Percentiles rank a stretch among this genome's conserved stretches.
These are phyloP conservation scores for Lethocerus indicus DNA, from an alignment of 1,140 invertebrate species.

Conservation along the genomic window DNA sequence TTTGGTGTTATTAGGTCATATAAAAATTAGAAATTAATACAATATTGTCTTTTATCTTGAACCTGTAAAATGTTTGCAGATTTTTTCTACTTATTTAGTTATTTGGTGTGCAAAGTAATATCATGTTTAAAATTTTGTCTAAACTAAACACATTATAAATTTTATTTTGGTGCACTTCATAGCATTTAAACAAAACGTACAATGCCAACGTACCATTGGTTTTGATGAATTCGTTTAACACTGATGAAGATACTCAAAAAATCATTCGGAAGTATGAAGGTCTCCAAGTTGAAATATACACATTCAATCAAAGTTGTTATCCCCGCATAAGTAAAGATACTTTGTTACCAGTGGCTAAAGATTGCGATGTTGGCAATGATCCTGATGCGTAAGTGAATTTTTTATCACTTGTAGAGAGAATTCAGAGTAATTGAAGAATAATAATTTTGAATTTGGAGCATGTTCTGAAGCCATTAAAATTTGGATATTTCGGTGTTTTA, in stretches of 20 bases:
- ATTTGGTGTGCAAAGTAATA: background rate
- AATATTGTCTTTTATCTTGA: no score
- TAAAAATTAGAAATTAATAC: no score
- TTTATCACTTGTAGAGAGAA: background rate
- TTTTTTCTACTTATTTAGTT: background rate
- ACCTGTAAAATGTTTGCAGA: background rate
- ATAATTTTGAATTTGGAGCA: background rate
- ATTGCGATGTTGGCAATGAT: slow-evolving; percentile 47
- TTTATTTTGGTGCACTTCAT: slow-evolving; percentile 22
- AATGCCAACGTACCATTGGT: slow-evolving; percentile 90
- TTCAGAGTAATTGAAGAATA: background rate
- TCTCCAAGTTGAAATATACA: slow-evolving; percentile 83
- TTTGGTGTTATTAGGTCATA: no score
- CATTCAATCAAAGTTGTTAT: slow-evolving; percentile 94
- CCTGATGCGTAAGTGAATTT: slow-evolving; percentile 54
- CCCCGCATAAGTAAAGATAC: slow-evolving; percentile 91
- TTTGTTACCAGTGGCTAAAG: slow-evolving; percentile 75
- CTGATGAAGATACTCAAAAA: slow-evolving; percentile 93
- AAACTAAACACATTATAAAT: background rate
- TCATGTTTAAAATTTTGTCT: background rate
- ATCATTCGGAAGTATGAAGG: slow-evolving; percentile 91
- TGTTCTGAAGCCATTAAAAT: background rate
- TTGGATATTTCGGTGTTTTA: no score
- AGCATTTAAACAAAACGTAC: slow-evolving; percentile 93
- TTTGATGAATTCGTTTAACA: slow-evolving; percentile 99